phyloP scores from a whole-genome alignment of 2,113 vertebrate species.

The mouse (Mus musculus) region DNA sequence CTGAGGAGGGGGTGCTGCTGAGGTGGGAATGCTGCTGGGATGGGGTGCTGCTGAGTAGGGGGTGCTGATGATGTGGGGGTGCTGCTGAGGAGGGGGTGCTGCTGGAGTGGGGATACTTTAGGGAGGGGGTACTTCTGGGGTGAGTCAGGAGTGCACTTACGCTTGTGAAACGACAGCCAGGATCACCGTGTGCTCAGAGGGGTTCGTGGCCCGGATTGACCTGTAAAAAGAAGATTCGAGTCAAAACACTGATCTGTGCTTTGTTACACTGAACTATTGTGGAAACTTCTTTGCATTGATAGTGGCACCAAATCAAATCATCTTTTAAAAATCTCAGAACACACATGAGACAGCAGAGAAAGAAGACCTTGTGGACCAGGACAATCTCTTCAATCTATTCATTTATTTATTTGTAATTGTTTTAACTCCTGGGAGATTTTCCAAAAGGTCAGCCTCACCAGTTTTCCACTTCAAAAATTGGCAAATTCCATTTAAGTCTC shows the following conservation, averaged over 20 bases:
- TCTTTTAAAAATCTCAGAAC: slow-evolving; percentile 6
- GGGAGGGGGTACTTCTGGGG: neutral
- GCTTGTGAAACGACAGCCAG: slow-evolving; percentile 91
- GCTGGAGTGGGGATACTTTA: neutral
- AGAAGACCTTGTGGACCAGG: slow-evolving; percentile 34
- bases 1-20: too few relatives aligned
- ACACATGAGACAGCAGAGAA: neutral
- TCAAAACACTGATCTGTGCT: slow-evolving; percentile 34
- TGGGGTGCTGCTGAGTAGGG: fast-evolving
- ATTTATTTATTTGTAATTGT: neutral
- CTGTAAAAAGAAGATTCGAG: slow-evolving; percentile 84
- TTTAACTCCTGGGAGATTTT: slow-evolving; percentile 54
- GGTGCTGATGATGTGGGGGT: neutral
- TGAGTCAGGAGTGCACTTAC: slow-evolving; percentile 86
- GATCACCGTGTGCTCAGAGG: slow-evolving; percentile 94
- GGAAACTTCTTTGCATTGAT: neutral
- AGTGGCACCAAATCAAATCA: slow-evolving; percentile 8
- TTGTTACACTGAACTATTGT: neutral
- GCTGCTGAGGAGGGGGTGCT: too few relatives aligned
- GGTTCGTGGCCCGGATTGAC: slow-evolving; percentile 93
- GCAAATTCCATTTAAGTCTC: slow-evolving; percentile 61
- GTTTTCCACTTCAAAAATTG: slow-evolving; percentile 73
- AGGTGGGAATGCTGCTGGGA: neutral
- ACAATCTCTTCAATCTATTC: slow-evolving; percentile 36
- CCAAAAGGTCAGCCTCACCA: slow-evolving; percentile 61